phyloP scores from a whole-genome alignment of 2,888 invertebrate genomes.

The Therioaphis trifolii region DNA sequence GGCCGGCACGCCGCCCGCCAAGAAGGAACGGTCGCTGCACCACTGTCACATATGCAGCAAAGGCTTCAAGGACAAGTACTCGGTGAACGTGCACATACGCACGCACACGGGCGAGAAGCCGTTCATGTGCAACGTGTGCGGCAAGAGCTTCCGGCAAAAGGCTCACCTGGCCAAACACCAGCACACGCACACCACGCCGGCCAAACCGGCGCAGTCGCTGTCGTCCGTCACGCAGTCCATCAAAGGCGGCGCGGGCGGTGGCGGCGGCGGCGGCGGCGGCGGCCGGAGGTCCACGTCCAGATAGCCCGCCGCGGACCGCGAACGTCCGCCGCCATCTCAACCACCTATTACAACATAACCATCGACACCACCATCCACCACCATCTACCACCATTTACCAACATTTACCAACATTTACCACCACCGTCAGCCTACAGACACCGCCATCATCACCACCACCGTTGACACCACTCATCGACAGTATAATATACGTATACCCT shows the following conservation, averaged over 20 bases:
- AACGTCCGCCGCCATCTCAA: neutral
- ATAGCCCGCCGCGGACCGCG: constrained; percentile 17
- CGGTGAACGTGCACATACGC: constrained; percentile 93
- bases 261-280: constrained; percentile 22
- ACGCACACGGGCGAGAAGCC: constrained; percentile 80
- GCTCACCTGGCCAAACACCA: constrained; percentile 93
- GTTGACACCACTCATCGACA: too few species aligned
- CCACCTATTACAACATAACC: neutral
- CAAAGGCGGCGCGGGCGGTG: constrained; percentile 25
- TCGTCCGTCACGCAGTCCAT: constrained; percentile 63
- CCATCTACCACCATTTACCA: neutral
- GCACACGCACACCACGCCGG: constrained; percentile 84
- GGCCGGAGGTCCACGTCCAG: constrained; percentile 53
- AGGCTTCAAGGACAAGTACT: constrained; percentile 95
- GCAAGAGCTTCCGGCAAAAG: constrained; percentile 91
- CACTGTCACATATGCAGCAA: constrained; percentile 93
- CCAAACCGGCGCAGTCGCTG: constrained; percentile 70
- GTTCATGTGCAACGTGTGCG: constrained; percentile 93
- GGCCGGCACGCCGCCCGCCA: constrained; percentile 27
- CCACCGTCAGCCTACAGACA: neutral
- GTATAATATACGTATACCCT: too few species aligned
- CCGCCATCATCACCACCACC: neutral
- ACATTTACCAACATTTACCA: neutral
- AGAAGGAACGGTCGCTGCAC: constrained; percentile 86
- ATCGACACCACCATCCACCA: neutral